Evolutionary conservation across 2,113 vertebrate species (phyloP), one percentile per base, ranked within the genome.

Genomic region (Petromus typicus): DNA sequence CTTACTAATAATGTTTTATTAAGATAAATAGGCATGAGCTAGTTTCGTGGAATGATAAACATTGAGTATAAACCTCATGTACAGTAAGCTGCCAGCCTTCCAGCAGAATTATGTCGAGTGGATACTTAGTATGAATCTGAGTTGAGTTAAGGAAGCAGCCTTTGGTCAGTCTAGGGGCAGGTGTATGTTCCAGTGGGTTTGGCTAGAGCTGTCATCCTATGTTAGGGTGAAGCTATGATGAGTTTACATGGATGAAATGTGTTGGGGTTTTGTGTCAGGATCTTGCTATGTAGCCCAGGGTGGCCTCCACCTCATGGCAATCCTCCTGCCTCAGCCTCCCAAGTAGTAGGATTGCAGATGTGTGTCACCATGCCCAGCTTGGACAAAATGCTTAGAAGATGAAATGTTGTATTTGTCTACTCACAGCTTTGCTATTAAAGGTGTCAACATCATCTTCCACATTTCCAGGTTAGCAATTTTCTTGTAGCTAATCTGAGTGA

Each of bases 371-470:
- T 75, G 40, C 23, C 25, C 6, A 27, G 71, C 23, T 75, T 5
- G 3, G 79, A 57, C 89, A 83, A 95, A 92, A 32, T 76, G 27
- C 73, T 76, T 97, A 97, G 94, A 96, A 96, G 95, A 89, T 95
- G 82, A 97, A n/a, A 81, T 86, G 96, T 97, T 86, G 56, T 95
- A 61, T 94, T 94, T 89, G 86, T 94, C 79, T 86, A 91, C 83
- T 96, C 88, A 97, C 7, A 92, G 83, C 73, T 86, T 96, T 97
- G 95, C 79, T 93, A 96, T 97, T 96, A 94, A 95, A 93, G 64
- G 75, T 96, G 91, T 97, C 89, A 92, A 97, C 96, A 96, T 86
- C 89, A 90, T 86, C 83, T 89, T 67, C 40, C 40, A 86, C 17
- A 1, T 96, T 97, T 96, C 91, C 45, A 83, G 94, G 83, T 97